phyloP scores from a whole-genome alignment of 2,888 invertebrate genomes.

The Drosophila birchii region DNA sequence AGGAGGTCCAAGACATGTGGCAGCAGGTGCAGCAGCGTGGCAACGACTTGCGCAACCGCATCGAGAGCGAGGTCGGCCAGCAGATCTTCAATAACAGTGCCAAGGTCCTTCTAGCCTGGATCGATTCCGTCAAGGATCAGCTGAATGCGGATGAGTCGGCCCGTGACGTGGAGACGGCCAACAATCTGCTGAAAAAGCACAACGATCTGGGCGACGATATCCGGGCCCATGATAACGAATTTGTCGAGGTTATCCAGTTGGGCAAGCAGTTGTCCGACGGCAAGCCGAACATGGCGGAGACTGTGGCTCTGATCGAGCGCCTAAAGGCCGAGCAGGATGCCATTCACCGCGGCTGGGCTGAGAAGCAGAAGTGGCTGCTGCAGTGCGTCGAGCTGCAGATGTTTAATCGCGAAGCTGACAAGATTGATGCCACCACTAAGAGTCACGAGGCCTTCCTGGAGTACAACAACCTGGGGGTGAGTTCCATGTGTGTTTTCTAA shows the following conservation, averaged over 20 bases:
- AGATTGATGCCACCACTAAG: conserved; percentile 97
- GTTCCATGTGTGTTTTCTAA: conserved; percentile 64
- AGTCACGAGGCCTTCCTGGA: conserved; percentile 97
- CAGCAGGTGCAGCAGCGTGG: conserved; percentile 94
- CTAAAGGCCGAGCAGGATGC: conserved; percentile 91
- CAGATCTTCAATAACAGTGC: conserved; percentile 91
- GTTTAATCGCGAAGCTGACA: conserved; percentile 98
- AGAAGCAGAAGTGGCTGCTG: conserved; percentile 93
- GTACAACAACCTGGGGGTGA: conserved; percentile 93
- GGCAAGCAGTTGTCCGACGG: conserved; percentile 90
- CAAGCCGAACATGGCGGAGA: conserved; percentile 91
- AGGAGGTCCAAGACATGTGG: conserved; percentile 95
- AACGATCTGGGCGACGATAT: conserved; percentile 96
- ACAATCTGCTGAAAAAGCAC: conserved; percentile 94
- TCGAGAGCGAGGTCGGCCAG: conserved; percentile 97
- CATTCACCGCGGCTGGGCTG: conserved; percentile 92
- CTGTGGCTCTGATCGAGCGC: conserved; percentile 90
- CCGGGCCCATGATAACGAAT: conserved; percentile 94
- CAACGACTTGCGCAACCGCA: conserved; percentile 90
- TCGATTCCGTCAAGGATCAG: conserved; percentile 91
- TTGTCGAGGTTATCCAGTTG: conserved; percentile 92
- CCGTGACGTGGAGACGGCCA: conserved; percentile 96
- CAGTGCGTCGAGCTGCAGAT: conserved; percentile 95
- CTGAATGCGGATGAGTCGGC: conserved; percentile 92
- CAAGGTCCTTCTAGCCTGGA: conserved; percentile 92